Conservation (phyloP, 2,113 vertebrate genomes). For the Cardinalis cardinalis region DNA sequence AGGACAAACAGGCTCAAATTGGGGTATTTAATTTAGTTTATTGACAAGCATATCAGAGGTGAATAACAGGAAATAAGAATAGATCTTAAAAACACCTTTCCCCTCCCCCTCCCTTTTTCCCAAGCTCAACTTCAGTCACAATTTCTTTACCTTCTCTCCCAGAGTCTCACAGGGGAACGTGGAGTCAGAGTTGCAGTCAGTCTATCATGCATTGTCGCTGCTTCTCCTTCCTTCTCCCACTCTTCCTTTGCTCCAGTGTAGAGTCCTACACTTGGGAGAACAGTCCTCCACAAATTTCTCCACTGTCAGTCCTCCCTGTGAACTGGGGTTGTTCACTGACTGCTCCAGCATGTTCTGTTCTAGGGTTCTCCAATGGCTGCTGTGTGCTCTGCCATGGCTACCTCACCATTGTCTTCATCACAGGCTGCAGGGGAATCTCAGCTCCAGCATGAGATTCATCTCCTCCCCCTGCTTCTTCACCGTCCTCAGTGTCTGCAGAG, state of each 20-base stretch:
- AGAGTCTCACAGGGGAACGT: rapidly evolving
- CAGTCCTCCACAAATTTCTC: neutral
- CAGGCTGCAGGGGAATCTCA: neutral
- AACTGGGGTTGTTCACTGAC: neutral
- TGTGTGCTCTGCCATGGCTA: neutral
- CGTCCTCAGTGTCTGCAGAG: neutral
- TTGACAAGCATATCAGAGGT: neutral
- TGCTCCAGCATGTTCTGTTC: neutral
- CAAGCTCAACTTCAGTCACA: neutral
- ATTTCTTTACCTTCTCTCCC: neutral
- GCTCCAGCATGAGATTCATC: neutral
- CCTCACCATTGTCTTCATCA: neutral
- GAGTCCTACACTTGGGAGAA: neutral
- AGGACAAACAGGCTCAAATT: neutral
- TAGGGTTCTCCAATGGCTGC: neutral
- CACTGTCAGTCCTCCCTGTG: neutral
- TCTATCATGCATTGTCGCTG: neutral
- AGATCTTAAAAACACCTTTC: neutral
- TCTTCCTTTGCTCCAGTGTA: neutral
- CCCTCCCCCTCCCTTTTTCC: neutral
- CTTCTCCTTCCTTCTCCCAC: neutral
- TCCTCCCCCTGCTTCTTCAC: neutral
- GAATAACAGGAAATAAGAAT: neutral
- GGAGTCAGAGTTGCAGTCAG: neutral
- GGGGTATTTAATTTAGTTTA: neutral